Evolutionary conservation across 2,113 vertebrate genomes (phyloP), one percentile per base, ranked within the genome.

Genomic region (Crotalus helleri): DNA sequence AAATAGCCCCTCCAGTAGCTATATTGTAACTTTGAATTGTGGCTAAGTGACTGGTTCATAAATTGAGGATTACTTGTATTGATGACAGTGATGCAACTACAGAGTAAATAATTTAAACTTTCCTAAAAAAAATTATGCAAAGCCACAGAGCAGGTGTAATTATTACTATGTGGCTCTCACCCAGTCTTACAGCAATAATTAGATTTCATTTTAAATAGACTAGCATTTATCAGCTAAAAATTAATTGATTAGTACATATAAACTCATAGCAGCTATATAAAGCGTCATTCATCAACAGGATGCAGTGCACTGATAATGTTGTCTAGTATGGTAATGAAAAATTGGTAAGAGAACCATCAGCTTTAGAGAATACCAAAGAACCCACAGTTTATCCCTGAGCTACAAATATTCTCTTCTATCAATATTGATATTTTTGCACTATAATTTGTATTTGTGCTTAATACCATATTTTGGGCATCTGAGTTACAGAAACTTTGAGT

Each of bases 361-460:
- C 4, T 5, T 69, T 61, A 59, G 58, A 24, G 23, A 59, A 7
- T 8, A 59, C 23, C 9, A 59, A 59, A 59, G 23, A 59, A 59
- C 23, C 58, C 23, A 8, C 58, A 59, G 58, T 24, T 59, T 59
- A 59, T 24, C 21, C 23, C 6, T 24, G 21, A 59, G 58, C 58
- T 8, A 24, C 58, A 59, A 59, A 24, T 59, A 24, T 59, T 59
- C 58, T 59, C 3, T 26, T 19, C 26, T 61, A 1, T 61, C 59
- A 61, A 61, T 61, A 61, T 29, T 61, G 24, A 11, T 61, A 61
- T 61, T 61, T 61, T 29, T 92, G 85, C 88, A 91, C 92, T 89
- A 87, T 49, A 91, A 94, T 46, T 53, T 92, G 13, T 53, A 93
- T 85, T 87, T 81, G 59, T 74, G 46, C 8, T 51, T 54, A 53